These are phyloP conservation scores for Mamestra brassicae DNA, from an alignment of 2,888 invertebrate species.

Conservation along the genomic window DNA sequence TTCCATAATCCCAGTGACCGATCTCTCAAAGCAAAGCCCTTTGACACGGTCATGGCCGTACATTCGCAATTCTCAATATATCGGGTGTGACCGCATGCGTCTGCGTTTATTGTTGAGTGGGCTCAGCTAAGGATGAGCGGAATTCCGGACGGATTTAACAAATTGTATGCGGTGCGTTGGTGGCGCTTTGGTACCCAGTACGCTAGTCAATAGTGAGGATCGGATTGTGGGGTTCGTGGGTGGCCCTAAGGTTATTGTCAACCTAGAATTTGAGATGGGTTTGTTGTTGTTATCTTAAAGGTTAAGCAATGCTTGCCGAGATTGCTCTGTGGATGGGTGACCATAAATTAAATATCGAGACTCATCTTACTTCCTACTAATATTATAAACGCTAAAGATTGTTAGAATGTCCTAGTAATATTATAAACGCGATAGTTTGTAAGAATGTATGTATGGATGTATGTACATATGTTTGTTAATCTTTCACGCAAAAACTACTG, in stretches of 20 bases:
- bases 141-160: constrained; percentile 50
- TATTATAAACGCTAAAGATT: too few relatives aligned
- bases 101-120: constrained; percentile 47
- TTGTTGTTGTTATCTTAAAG: background rate
- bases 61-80: constrained; percentile 37
- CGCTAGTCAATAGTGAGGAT: constrained; percentile 25
- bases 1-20: constrained; percentile 13
- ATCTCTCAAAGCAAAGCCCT: background rate
- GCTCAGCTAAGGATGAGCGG: constrained; percentile 48
- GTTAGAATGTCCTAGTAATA: too few relatives aligned
- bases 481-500: too few relatives aligned
- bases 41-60: constrained; percentile 29
- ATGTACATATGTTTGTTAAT: too few relatives aligned
- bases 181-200: constrained; percentile 35
- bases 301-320: background rate
- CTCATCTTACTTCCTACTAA: too few relatives aligned
- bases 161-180: constrained; percentile 42
- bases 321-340: too few relatives aligned
- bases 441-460: too few relatives aligned
- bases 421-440: too few relatives aligned
- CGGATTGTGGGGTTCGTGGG: constrained; percentile 17
- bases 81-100: constrained; percentile 38
- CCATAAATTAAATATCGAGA: too few relatives aligned
- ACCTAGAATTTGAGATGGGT: background rate
- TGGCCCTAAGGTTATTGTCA: constrained; percentile 17